A percentile compares a stretch with the other conserved stretches of the same genome.
These are phyloP conservation scores for Colistium nudipinnis DNA, from an alignment of 2,113 vertebrate species.

Conservation along the genomic window DNA sequence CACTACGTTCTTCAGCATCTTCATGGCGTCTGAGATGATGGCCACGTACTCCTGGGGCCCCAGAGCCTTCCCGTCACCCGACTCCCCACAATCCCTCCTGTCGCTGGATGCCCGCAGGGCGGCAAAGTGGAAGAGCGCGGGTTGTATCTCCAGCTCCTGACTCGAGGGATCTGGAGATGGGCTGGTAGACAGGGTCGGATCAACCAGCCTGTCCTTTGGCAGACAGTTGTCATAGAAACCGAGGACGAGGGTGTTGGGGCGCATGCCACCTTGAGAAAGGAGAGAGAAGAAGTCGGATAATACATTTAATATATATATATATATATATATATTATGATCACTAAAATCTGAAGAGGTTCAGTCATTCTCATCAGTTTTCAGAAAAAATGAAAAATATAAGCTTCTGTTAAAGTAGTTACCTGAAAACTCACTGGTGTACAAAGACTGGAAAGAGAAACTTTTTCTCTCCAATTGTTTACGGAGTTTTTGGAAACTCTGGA, in stretches of 20 bases:
- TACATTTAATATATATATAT: no score
- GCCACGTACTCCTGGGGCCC: slow-evolving; percentile 86
- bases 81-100: slow-evolving; percentile 49
- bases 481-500: no score
- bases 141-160: slow-evolving; percentile 25
- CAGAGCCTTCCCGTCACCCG: slow-evolving; percentile 76
- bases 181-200: slow-evolving; percentile 53
- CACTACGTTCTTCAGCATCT: slow-evolving; percentile 91
- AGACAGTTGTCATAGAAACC: slow-evolving; percentile 86
- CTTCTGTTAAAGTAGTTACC: not conserved
- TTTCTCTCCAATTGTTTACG: no score
- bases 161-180: slow-evolving; percentile 24
- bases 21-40: slow-evolving; percentile 88
- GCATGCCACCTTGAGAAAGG: slow-evolving; percentile 86
- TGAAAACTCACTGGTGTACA: not conserved
- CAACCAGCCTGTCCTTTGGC: slow-evolving; percentile 82
- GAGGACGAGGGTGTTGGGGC: slow-evolving; percentile 90
- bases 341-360: not conserved
- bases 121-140: slow-evolving; percentile 78
- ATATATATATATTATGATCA: slow-evolving; percentile 9
- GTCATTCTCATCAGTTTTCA: no score
- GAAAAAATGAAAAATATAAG: not conserved
- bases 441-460: not conserved
- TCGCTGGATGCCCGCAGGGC: slow-evolving; percentile 54
- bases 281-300: not conserved